These are phyloP conservation scores for Argynnis bischoffii DNA, from an alignment of 2,888 invertebrate species.

Conservation along the genomic window DNA sequence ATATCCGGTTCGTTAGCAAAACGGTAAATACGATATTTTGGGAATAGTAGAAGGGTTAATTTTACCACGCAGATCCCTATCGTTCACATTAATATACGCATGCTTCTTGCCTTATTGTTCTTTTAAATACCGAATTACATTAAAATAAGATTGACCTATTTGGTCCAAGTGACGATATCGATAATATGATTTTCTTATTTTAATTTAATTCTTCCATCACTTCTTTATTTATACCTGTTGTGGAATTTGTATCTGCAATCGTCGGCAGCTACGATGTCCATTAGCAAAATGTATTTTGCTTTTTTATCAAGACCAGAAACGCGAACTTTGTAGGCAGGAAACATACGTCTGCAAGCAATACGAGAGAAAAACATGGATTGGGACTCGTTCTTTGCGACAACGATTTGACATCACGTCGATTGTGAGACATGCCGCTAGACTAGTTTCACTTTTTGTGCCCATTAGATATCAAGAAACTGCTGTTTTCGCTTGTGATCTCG, in stretches of 20 bases:
- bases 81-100: slow-evolving; percentile 77
- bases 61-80: slow-evolving; percentile 66
- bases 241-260: slow-evolving; percentile 97
- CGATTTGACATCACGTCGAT: slow-evolving; percentile 79
- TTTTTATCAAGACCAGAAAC: slow-evolving; percentile 98
- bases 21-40: slow-evolving; percentile 27
- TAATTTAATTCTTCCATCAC: slow-evolving; percentile 73
- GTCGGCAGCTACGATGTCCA: slow-evolving; percentile 98
- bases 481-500: slow-evolving; percentile 77
- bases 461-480: slow-evolving; percentile 57
- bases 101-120: slow-evolving; percentile 85
- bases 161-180: slow-evolving; percentile 48
- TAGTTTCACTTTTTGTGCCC: slow-evolving; percentile 70
- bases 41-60: slow-evolving; percentile 1
- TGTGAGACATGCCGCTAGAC: slow-evolving; percentile 74
- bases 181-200: slow-evolving; percentile 66
- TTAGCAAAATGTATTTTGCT: slow-evolving; percentile 97
- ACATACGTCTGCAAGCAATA: slow-evolving; percentile 95
- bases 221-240: slow-evolving; percentile 88
- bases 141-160: slow-evolving; percentile 72
- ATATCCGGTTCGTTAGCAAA: slow-evolving; percentile 39
- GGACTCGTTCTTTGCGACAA: slow-evolving; percentile 76
- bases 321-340: slow-evolving; percentile 98
- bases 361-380: slow-evolving; percentile 80
- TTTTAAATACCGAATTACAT: slow-evolving; percentile 71